Evolutionary conservation across 2,797 vertebrate genomes (phyloP).

Genomic region (Acanthopagrus latus): DNA sequence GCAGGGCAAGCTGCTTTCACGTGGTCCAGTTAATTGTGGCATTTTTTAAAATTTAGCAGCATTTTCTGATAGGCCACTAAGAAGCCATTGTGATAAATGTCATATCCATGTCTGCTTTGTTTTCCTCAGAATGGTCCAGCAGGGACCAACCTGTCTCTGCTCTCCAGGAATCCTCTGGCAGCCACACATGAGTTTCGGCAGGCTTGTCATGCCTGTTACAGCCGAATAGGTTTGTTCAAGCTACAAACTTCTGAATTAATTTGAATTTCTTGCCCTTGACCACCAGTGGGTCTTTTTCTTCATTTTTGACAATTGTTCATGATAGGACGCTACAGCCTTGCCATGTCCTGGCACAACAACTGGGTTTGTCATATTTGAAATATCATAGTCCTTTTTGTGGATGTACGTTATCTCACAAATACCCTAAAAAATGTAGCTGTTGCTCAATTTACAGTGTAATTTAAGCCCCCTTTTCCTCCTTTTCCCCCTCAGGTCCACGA

Average conservation of each 20-base stretch:
- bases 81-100: not conserved
- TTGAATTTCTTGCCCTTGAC: not conserved
- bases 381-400: not conserved
- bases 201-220: conserved; percentile 97
- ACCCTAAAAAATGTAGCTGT: not conserved
- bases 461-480: not conserved
- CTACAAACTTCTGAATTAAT: not conserved
- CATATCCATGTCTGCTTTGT: not conserved
- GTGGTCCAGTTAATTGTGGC: not conserved
- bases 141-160: conserved; percentile 90
- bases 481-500: conserved; percentile 87
- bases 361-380: not conserved
- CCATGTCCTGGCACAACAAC: not conserved
- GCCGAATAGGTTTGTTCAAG: conserved; percentile 90
- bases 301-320: not conserved
- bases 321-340: not conserved
- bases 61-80: not conserved
- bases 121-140: conserved; percentile 82
- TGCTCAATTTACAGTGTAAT: not conserved
- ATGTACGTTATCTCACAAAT: not conserved
- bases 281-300: no score
- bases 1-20: not conserved
- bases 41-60: not conserved
- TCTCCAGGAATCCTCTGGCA: conserved; percentile 95
- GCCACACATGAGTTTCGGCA: conserved; percentile 96